Percentiles rank a stretch among this genome's conserved stretches.
Conservation (phyloP, 2,888 invertebrate genomes). For the Microplitis deprimator region DNA sequence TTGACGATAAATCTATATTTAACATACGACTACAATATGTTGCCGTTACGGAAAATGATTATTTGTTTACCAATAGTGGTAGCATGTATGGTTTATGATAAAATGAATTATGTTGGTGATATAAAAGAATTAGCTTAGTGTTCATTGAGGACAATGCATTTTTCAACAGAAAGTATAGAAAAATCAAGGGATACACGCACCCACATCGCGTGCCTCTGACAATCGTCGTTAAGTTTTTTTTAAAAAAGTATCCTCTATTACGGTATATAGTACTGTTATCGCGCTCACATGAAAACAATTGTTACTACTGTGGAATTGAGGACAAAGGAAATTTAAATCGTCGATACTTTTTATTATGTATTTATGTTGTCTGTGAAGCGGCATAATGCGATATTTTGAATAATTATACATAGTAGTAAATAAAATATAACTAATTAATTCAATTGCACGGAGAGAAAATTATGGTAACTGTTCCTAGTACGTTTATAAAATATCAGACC, state of each 20-base stretch:
- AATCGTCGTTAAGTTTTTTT: constrained; percentile 15
- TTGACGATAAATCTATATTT: background rate
- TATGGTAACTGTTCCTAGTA: no score
- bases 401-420: background rate
- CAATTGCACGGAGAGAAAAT: no score
- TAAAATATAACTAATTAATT: background rate
- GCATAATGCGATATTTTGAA: no score
- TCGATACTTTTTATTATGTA: background rate
- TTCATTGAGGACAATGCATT: constrained; percentile 14
- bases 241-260: background rate
- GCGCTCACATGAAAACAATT: constrained; percentile 14
- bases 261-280: constrained; percentile 2
- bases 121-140: background rate
- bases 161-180: constrained; percentile 7
- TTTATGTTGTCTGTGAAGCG: background rate
- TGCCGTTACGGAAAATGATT: no score
- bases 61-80: background rate
- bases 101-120: background rate
- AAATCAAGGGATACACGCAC: constrained; percentile 12
- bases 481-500: no score
- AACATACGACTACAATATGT: background rate
- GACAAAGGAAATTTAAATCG: constrained; percentile 19
- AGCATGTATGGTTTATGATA: background rate
- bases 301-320: constrained; percentile 2
- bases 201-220: constrained; percentile 15